phyloP scores from a whole-genome alignment of 2,113 vertebrate genomes.

The Austrofundulus limnaeus region DNA sequence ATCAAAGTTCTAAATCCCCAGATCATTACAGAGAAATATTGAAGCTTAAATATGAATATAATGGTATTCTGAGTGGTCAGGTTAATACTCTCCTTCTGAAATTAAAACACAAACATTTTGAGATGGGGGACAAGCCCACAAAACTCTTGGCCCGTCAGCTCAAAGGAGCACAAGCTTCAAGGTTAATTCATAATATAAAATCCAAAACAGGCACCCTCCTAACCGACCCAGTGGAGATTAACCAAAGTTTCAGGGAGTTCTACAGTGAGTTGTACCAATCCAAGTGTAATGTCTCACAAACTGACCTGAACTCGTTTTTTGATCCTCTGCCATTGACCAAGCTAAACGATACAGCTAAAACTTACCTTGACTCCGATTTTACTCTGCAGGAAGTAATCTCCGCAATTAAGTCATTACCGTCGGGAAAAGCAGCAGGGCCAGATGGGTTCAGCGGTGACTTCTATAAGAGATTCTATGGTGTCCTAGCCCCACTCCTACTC shows the following conservation, averaged over 20 bases:
- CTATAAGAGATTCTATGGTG: neutral
- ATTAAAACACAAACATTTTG: neutral
- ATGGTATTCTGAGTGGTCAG: neutral
- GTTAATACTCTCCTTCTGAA: neutral
- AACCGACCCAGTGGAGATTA: neutral
- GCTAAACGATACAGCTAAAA: neutral
- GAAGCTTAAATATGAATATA: constrained; percentile 1
- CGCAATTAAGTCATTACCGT: neutral
- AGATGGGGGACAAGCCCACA: neutral
- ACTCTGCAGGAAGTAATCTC: neutral
- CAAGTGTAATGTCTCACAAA: neutral
- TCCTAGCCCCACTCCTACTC: neutral
- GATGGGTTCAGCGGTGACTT: neutral
- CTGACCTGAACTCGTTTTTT: neutral
- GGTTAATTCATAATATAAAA: neutral
- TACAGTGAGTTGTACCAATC: neutral
- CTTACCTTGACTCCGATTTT: neutral
- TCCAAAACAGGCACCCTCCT: neutral
- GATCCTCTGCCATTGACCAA: neutral
- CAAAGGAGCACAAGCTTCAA: neutral
- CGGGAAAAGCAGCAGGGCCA: neutral
- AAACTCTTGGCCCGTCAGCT: neutral
- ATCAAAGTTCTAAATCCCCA: neutral
- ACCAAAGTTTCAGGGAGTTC: neutral
- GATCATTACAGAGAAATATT: neutral